Conservation (phyloP, 1,140 invertebrate genomes). For the Anoplolepis gracilipes region DNA sequence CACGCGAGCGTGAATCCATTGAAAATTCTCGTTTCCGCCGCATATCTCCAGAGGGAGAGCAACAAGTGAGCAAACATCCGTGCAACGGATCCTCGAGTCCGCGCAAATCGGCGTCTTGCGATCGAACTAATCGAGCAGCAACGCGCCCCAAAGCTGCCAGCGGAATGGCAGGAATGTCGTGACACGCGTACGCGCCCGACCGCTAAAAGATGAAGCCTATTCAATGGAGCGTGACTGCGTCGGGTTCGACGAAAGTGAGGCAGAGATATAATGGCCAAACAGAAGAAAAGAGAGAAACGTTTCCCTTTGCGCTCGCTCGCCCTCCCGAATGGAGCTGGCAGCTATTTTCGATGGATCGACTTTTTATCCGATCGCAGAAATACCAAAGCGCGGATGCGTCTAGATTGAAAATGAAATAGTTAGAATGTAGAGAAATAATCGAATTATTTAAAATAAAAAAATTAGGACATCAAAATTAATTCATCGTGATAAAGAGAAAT, state of each 20-base stretch:
- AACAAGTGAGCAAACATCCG: conserved; percentile 60
- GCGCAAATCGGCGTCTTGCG: conserved; percentile 31
- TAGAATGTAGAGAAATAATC: not conserved
- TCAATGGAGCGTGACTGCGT: conserved; percentile 69
- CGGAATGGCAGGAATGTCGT: conserved; percentile 64
- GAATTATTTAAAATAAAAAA: not conserved
- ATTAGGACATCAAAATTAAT: not conserved
- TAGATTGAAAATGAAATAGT: not conserved
- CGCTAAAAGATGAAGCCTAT: conserved; percentile 46
- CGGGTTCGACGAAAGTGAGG: conserved; percentile 67
- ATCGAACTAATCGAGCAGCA: conserved; percentile 51
- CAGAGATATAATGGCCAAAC: conserved; percentile 66
- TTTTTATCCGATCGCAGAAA: conserved; percentile 63
- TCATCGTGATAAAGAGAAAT: not conserved
- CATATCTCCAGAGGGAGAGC: conserved; percentile 24
- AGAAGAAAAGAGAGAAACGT: conserved; percentile 55
- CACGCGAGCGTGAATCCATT: conserved; percentile 12
- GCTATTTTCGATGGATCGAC: conserved; percentile 64
- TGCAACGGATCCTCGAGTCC: conserved; percentile 38
- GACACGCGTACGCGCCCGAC: conserved; percentile 46
- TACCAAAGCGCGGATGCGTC: not conserved
- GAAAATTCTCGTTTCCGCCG: conserved; percentile 36
- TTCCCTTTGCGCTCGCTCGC: conserved; percentile 54
- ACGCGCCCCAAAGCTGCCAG: conserved; percentile 21
- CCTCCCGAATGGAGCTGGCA: not conserved